Evolutionary conservation across 2,797 vertebrate genomes (phyloP).

Genomic region (Mastacembelus armatus): DNA sequence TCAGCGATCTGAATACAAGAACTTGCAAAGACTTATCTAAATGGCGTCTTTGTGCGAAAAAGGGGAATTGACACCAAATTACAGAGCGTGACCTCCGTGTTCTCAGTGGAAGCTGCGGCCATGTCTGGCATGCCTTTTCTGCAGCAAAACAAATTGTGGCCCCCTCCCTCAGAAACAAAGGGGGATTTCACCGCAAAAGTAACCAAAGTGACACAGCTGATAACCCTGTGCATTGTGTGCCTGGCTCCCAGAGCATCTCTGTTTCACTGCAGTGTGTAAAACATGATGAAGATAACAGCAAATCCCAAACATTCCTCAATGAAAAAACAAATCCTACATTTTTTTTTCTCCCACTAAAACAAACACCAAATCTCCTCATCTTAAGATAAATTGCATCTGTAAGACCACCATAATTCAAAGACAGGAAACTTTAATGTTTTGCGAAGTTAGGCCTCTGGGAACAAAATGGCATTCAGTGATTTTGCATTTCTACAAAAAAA

Average conservation of each 20-base stretch:
- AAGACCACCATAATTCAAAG: constrained; percentile 70
- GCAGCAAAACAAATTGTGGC: constrained; percentile 35
- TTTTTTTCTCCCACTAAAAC: constrained; percentile 64
- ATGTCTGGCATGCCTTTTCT: constrained; percentile 26
- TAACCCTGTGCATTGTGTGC: constrained; percentile 64
- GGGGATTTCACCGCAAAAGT: constrained; percentile 19
- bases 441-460: constrained; percentile 33
- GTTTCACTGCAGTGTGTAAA: constrained; percentile 56
- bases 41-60: constrained; percentile 40
- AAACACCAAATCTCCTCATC: constrained; percentile 67
- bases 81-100: constrained; percentile 33
- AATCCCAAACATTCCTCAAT: constrained; percentile 65
- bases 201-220: constrained; percentile 52
- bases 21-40: constrained; percentile 4
- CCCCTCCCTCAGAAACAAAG: constrained; percentile 31
- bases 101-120: constrained; percentile 18
- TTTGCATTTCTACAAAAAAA: no score
- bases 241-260: constrained; percentile 56
- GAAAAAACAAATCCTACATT: constrained; percentile 65
- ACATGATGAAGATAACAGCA: constrained; percentile 64
- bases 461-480: constrained; percentile 36
- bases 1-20: background rate
- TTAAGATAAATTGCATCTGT: constrained; percentile 49
- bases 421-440: constrained; percentile 46
- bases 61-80: constrained; percentile 17